Percentiles rank a stretch among this genome's conserved stretches.
Conservation (phyloP, 1,140 invertebrate genomes). For the Leguminivora glycinivorella region DNA sequence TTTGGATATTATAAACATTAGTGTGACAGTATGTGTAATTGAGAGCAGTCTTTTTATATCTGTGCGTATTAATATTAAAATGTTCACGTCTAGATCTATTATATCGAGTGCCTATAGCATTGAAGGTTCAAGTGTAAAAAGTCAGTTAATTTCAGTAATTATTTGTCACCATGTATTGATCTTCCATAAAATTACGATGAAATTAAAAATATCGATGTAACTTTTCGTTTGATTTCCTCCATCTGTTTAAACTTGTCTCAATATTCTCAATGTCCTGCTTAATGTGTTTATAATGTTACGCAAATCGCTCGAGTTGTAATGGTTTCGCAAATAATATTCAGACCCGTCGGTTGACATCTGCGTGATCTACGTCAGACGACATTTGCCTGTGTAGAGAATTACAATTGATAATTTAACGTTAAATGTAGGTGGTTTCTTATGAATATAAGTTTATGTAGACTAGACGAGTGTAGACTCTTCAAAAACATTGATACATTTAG, state of each 20-base stretch:
- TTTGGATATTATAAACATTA: slow-evolving; percentile 69
- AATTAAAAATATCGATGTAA: slow-evolving; percentile 79
- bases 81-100: slow-evolving; percentile 76
- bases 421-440: too few species aligned
- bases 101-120: slow-evolving; percentile 78
- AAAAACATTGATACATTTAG: too few species aligned
- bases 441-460: too few species aligned
- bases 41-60: slow-evolving; percentile 70
- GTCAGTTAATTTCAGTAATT: slow-evolving; percentile 76
- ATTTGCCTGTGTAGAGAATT: background rate
- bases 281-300: slow-evolving; percentile 26
- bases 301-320: slow-evolving; percentile 7
- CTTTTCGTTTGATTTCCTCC: slow-evolving; percentile 66
- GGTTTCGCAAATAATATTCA: slow-evolving; percentile 21
- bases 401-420: background rate
- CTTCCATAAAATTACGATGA: slow-evolving; percentile 79
- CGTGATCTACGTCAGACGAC: background rate
- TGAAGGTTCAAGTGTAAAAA: slow-evolving; percentile 77
- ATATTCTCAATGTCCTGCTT: slow-evolving; percentile 22
- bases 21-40: slow-evolving; percentile 67
- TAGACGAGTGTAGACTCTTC: too few species aligned
- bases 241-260: slow-evolving; percentile 19
- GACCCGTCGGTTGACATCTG: background rate
- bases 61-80: slow-evolving; percentile 70
- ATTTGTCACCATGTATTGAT: slow-evolving; percentile 79